These are phyloP conservation scores for Salvelinus namaycush DNA, from an alignment of 2,113 vertebrate species.

Conservation along the genomic window DNA sequence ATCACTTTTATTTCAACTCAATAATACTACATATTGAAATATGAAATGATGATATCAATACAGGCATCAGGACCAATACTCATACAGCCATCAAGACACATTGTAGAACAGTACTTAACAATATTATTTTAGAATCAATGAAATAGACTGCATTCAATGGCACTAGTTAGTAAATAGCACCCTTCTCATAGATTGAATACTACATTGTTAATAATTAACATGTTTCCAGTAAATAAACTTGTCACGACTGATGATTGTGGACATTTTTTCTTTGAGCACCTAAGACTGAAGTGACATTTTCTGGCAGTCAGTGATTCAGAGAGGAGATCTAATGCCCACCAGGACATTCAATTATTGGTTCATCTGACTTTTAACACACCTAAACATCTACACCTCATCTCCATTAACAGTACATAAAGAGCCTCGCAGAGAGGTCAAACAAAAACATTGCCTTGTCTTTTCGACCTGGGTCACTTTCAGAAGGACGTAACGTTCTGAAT, in stretches of 20 bases:
- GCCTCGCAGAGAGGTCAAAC: background rate
- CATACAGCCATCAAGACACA: constrained; percentile 21
- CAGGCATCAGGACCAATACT: background rate
- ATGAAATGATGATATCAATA: background rate
- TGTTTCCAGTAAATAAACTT: constrained; percentile 35
- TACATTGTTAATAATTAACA: constrained; percentile 1
- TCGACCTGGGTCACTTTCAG: background rate
- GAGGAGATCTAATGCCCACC: background rate
- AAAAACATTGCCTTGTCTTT: background rate
- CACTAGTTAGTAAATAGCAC: background rate
- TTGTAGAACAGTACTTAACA: background rate
- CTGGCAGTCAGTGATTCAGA: background rate
- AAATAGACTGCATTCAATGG: constrained; percentile 12
- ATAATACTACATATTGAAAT: background rate
- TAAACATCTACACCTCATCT: background rate
- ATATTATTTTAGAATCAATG: too few species aligned
- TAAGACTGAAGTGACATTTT: constrained; percentile 36
- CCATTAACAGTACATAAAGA: background rate
- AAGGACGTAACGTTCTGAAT: too few species aligned
- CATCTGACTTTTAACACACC: background rate
- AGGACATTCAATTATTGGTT: background rate
- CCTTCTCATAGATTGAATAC: background rate
- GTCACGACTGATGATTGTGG: background rate
- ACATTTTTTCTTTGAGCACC: too few species aligned
- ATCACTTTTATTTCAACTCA: background rate